Base-by-base conservation (phyloP, 2,113 vertebrate species). In the Machaerirhynchus nigripectus region DNA sequence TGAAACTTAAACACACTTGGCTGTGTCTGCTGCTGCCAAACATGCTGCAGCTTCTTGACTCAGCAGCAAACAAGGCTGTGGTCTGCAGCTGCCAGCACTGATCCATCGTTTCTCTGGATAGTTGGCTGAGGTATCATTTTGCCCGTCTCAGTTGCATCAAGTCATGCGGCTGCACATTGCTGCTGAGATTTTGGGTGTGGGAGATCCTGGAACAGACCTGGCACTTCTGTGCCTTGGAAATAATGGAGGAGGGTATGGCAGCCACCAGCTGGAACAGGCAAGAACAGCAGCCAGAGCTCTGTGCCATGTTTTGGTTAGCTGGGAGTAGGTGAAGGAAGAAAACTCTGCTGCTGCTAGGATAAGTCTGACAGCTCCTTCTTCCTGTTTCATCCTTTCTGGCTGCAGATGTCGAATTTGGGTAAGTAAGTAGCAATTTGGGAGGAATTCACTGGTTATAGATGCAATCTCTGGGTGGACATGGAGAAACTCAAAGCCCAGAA, bases 211-310 rank as follows among this genome's bases (percentile, higher is more conserved):
- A 90, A 68, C 56, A 70, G 47, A 60, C 27, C 21, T 1, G 46
- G 16, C 23, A 21, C 56, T 96, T 61, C 40, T 50, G 0, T 65
- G 50, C 40, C 69, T 92, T 33, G 64, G 64, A 33, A 87, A 67
- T 69, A 89, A 67, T 70, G 79, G 68, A 92, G 89, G 60, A 94
- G 68, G 82, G 30, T 44, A 23, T 53, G 78, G 88, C 85, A 95
- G 91, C 61, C 90, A 78, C 68, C 21, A 88, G 57, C 46, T 46
- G 28, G 20, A 71, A n/a, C 79, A 88, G 82, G 46, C 40, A 65
- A 60, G 71, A 64, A 30, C 84, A 89, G 86, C 96, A 95, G 93
- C 96, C 96, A 95, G 50, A 93, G 64, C 69, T 86, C 85, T n/a
- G 59, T 76, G 60, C 91, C 52, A 53, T 87, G 13, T 90, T 96